Evolutionary conservation across 2,797 vertebrate genomes (phyloP).

Genomic region (Lacerta bilineata): DNA sequence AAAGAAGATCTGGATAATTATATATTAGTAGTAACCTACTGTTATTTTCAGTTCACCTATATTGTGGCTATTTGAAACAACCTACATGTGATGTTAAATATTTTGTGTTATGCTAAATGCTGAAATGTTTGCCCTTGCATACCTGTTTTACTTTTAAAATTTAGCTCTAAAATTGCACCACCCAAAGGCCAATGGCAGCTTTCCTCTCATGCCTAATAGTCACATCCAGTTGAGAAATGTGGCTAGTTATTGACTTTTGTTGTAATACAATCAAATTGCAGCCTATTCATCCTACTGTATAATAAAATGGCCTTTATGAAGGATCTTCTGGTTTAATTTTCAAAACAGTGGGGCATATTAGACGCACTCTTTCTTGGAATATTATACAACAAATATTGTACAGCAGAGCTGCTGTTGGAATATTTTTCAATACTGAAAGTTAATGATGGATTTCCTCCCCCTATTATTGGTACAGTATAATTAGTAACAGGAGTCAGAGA

Average conservation of each 20-base stretch:
- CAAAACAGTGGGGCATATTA: neutral
- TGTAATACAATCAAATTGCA: neutral
- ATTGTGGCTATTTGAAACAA: neutral
- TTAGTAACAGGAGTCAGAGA: neutral
- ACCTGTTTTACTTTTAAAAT: neutral
- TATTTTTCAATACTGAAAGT: slow-evolving; percentile 23
- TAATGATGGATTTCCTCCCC: slow-evolving; percentile 3
- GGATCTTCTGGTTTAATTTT: slow-evolving; percentile 7
- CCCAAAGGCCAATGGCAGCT: neutral
- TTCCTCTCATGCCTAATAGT: neutral
- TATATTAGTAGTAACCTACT: too few species aligned
- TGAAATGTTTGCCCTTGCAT: neutral
- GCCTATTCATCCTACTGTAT: neutral
- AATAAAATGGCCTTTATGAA: neutral
- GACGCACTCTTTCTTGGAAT: neutral
- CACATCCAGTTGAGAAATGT: neutral
- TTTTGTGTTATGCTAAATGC: neutral
- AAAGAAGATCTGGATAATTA: neutral
- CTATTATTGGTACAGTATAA: slow-evolving; percentile 29
- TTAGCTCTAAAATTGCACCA: neutral
- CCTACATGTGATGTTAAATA: neutral
- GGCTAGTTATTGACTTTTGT: neutral
- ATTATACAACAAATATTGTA: slow-evolving; percentile 31
- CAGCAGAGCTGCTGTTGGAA: slow-evolving; percentile 31
- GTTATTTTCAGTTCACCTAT: neutral